Evolutionary conservation across 2,888 invertebrate genomes (phyloP).

Genomic region (Polyploca ridens): DNA sequence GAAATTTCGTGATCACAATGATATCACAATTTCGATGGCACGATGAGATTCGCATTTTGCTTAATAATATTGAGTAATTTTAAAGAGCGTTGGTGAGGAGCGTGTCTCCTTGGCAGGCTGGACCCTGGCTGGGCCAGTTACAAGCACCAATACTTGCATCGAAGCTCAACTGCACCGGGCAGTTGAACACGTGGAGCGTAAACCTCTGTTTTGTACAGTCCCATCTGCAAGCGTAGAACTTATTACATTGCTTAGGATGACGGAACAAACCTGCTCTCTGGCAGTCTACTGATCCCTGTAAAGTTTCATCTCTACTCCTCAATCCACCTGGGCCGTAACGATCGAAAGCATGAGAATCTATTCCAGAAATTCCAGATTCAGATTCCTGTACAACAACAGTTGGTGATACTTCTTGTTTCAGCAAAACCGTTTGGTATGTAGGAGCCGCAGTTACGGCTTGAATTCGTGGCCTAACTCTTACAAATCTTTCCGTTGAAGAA

Average conservation of each 20-base stretch:
- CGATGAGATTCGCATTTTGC: conserved; percentile 54
- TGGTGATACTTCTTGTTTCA: conserved; percentile 66
- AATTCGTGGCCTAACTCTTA: conserved; percentile 64
- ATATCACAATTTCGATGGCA: conserved; percentile 80
- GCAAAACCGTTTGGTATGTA: conserved; percentile 69
- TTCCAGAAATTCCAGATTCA: conserved; percentile 42
- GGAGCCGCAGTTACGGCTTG: conserved; percentile 74
- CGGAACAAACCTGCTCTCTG: conserved; percentile 86
- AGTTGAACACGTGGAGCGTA: conserved; percentile 90
- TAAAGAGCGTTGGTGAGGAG: conserved; percentile 83
- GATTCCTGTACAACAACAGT: conserved; percentile 42
- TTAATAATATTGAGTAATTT: conserved; percentile 42
- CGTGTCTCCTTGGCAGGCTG: conserved; percentile 90
- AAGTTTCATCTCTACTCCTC: conserved; percentile 83
- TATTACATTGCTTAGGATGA: conserved; percentile 92
- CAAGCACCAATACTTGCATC: conserved; percentile 91
- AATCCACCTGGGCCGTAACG: conserved; percentile 86
- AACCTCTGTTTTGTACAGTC: conserved; percentile 90
- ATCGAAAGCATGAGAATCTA: conserved; percentile 81
- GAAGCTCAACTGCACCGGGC: conserved; percentile 91
- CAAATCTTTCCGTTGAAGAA: conserved; percentile 57
- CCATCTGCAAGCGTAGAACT: conserved; percentile 93
- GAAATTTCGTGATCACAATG: conserved; percentile 64
- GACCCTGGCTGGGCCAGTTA: conserved; percentile 93
- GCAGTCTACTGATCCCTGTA: conserved; percentile 86